Evolutionary conservation across 1,140 invertebrate genomes (phyloP), one percentile per base, ranked within the genome.

Genomic region (Araneus ventricosus): DNA sequence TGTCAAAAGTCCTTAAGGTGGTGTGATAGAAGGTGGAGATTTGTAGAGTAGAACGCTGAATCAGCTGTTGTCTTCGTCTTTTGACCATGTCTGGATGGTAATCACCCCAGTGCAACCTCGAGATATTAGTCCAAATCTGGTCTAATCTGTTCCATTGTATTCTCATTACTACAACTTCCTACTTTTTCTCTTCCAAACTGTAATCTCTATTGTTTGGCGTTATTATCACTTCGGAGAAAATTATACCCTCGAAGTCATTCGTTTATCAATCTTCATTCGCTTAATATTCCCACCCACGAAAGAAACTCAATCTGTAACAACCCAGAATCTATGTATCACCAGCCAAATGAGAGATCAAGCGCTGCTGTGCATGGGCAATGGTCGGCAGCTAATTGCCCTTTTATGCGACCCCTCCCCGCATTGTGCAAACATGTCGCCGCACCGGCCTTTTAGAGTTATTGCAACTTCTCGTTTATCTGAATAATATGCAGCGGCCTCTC

Each of bases 361-460:
- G 27, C 41, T 57, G 39, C 41, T 84, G 45, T 52, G 80, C 80
- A 84, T 84, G 45, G 52, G 3, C n/a, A 84, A 84, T 57, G 39
- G 41, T n/a, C 41, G 8, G 14, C 6, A n/a, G 39, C 45, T 70
- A 88, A 88, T 88, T 39, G 87, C 34, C 63, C 34, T 70, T 88
- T 87, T 39, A 84, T 57, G 37, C n/a, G 61, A 70, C 87, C 61
- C 63, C 30, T 63, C 85, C 52, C 24, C 37, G 7, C 63, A 70
- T 37, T 88, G 87, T 27, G 20, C 61, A 67, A 88, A 70, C 61
- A 88, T 61, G 86, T 88, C 61, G 17, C 30, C 34, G 45, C 45
- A 17, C 24, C 34, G 61, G 37, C 61, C 61, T 88, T 88, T 88
- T 88, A 88, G 39, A 34, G 87, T 70, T 88, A 70, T 88, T 88